These are phyloP conservation scores for Pandemis heparana DNA, from an alignment of 2,888 invertebrate genomes.

Conservation along the genomic window DNA sequence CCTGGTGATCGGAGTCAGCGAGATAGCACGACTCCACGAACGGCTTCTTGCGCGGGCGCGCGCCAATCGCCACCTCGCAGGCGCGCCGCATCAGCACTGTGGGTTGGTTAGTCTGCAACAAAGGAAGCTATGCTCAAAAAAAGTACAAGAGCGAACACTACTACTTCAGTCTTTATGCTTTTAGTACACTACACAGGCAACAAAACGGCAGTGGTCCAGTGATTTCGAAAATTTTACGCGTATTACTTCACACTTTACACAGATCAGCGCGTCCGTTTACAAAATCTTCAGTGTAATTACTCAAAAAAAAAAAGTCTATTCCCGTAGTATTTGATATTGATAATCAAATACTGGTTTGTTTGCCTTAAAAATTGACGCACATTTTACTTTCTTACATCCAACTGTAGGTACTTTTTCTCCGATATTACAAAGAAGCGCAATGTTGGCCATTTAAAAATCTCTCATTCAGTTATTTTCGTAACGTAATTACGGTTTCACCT, in stretches of 20 bases:
- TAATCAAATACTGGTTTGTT: background rate
- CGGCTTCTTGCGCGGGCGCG: slow-evolving; percentile 61
- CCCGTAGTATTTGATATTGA: background rate
- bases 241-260: too few relatives aligned
- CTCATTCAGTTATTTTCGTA: too few relatives aligned
- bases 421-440: too few relatives aligned
- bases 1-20: slow-evolving; percentile 58
- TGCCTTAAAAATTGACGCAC: background rate
- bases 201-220: background rate
- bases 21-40: slow-evolving; percentile 60
- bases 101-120: slow-evolving; percentile 71
- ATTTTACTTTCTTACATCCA: background rate
- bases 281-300: too few relatives aligned
- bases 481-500: background rate
- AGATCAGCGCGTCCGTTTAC: too few relatives aligned
- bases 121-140: slow-evolving; percentile 25
- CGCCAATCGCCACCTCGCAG: slow-evolving; percentile 72
- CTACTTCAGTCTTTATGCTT: too few relatives aligned
- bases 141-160: too few relatives aligned
- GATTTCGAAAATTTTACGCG: too few relatives aligned
- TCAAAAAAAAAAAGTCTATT: background rate
- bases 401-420: background rate
- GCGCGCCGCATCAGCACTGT: slow-evolving; percentile 73
- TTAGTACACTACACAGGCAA: background rate
- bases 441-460: too few relatives aligned